Base-by-base conservation (phyloP, 64 coral and sea anemone species). In the Catalaphyllia jardinei region DNA sequence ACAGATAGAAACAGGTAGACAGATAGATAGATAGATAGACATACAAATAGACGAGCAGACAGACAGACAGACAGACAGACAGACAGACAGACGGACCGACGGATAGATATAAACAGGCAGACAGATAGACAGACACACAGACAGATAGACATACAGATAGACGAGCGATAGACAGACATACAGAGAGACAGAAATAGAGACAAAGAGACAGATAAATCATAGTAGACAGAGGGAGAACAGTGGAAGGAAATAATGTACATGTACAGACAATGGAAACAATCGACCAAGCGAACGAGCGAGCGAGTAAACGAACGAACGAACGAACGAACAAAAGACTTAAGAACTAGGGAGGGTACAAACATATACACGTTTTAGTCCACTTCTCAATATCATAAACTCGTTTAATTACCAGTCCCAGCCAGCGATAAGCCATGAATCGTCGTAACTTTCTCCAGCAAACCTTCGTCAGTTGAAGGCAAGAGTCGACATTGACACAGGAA, bases 401-500 rank as follows among this genome's bases (percentile, higher is more conserved):
- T 14, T 57, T 57, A 13, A 57, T 69, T 91, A 90, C 93, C 93
- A 72, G 73, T 25, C 10, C 83, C 88, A n/a, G 42, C 55, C 29
- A 83, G 76, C 76, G 93, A 92, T 59, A 99, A 71, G 54, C 82
- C 94, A 93, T 99, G 88, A 60, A 95, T 89, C 19, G 94, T 62
- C 33, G 94, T 88, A 42, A 93, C 83, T 62, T 99, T 93, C 77
- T 99, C 97, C 79, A 99, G 42, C 19, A 90, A 83, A 62, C 57
- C 86, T 24, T 87, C 72, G 51, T 83, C 72, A 20, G 74, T 74
- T 17, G 87, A 80, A 11, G 97, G 97, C 77, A 99, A 79, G n/a
- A 90, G 86, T 60, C 97, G 93, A 81, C 72, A 95, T 62, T 95
- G 97, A 79, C 97, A 99, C 3, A 95, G 67, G 65, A 99, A 99